Conservation (phyloP, 2,888 invertebrate species). For the Horisme vitalbata region DNA sequence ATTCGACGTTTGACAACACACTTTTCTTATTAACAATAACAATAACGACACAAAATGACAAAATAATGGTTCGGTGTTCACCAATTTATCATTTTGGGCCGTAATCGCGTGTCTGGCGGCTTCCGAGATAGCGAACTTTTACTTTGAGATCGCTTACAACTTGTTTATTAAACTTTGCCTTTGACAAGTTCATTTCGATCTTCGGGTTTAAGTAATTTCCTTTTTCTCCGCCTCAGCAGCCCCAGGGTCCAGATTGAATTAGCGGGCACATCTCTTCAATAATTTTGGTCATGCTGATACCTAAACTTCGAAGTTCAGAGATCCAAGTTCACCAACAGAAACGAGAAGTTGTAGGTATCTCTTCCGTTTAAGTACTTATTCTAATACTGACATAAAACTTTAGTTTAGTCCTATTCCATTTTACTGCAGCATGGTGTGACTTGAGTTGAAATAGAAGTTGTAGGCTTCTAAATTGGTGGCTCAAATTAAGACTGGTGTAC, state of each 20-base stretch:
- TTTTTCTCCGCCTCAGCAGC: conserved; percentile 20
- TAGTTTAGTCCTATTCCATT: too few relatives aligned
- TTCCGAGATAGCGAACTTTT: conserved; percentile 61
- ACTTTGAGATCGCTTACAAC: conserved; percentile 53
- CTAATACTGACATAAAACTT: too few relatives aligned
- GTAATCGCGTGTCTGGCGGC: conserved; percentile 33
- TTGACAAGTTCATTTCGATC: conserved; percentile 42
- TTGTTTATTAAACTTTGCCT: conserved; percentile 54
- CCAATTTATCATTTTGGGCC: conserved; percentile 22
- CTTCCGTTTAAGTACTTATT: too few relatives aligned
- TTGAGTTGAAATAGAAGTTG: too few relatives aligned
- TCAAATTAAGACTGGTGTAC: too few relatives aligned
- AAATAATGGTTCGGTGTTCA: conserved; percentile 18
- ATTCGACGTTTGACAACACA: too few relatives aligned
- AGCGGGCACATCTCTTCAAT: conserved; percentile 10
- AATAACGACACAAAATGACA: conserved; percentile 7
- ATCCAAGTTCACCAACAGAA: too few relatives aligned
- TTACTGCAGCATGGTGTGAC: too few relatives aligned
- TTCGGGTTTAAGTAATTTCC: conserved; percentile 39
- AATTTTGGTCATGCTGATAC: neutral
- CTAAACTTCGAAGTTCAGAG: too few relatives aligned
- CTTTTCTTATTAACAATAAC: neutral
- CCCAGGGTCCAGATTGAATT: conserved; percentile 15
- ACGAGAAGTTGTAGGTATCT: too few relatives aligned
- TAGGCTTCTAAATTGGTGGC: too few relatives aligned